Conservation (phyloP, 1,140 invertebrate species). For the Galleria mellonella region DNA sequence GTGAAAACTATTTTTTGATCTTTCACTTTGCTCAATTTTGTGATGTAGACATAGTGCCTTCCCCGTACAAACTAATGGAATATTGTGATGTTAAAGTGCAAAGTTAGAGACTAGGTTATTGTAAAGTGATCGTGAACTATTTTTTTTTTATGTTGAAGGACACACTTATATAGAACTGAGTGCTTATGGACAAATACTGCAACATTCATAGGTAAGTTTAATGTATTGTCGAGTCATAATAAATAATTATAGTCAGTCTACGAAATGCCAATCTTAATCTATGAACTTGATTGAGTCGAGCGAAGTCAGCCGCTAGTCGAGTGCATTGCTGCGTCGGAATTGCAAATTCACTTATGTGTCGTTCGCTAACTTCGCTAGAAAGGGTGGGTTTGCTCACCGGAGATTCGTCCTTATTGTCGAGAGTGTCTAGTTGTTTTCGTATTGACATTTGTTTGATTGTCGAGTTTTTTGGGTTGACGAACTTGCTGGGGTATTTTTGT, state of each 20-base stretch:
- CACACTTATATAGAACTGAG: constrained; percentile 7
- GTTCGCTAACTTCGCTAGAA: constrained; percentile 24
- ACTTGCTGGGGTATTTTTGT: constrained; percentile 31
- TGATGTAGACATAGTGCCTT: constrained; percentile 63
- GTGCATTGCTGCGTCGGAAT: constrained; percentile 52
- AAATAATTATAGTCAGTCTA: constrained; percentile 15
- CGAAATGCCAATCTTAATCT: constrained; percentile 66
- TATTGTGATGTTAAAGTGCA: constrained; percentile 65
- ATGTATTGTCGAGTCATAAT: constrained; percentile 6
- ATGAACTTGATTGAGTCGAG: constrained; percentile 63
- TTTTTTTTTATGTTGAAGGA: constrained; percentile 18
- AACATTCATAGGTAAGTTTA: constrained; percentile 42
- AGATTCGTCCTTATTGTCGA: constrained; percentile 26
- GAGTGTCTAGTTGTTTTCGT: constrained; percentile 21
- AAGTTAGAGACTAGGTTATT: constrained; percentile 40
- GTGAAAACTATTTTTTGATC: constrained; percentile 32
- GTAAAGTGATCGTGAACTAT: constrained; percentile 46
- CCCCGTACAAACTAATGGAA: constrained; percentile 42
- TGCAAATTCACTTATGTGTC: constrained; percentile 34
- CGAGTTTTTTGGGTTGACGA: constrained; percentile 35
- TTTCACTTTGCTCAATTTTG: constrained; percentile 62
- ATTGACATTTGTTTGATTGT: constrained; percentile 21
- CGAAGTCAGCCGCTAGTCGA: constrained; percentile 38
- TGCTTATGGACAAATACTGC: constrained; percentile 52
- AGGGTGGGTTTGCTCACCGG: constrained; percentile 9